A percentile compares a stretch with the other conserved stretches of the same genome.
phyloP scores from a whole-genome alignment of 2,888 invertebrate genomes.

The Apomyelois bistriatella region DNA sequence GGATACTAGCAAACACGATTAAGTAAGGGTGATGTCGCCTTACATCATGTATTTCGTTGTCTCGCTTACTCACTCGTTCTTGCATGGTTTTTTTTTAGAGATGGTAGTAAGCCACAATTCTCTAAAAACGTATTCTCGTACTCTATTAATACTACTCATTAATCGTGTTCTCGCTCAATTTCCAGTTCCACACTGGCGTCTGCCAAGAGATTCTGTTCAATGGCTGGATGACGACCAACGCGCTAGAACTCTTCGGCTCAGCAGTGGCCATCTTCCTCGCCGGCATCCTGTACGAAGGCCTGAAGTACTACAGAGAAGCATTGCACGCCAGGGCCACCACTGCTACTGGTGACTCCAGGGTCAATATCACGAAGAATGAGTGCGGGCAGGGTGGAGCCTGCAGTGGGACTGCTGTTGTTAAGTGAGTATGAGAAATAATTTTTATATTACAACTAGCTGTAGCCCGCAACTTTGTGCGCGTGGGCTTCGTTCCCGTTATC shows the following conservation, averaged over 20 bases:
- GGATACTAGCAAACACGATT: no score
- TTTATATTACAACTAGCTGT: no score
- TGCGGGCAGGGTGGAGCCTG: constrained; percentile 61
- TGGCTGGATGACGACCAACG: constrained; percentile 86
- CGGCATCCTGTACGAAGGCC: constrained; percentile 95
- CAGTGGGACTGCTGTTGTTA: constrained; percentile 57
- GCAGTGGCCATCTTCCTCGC: constrained; percentile 93
- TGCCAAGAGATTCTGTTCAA: constrained; percentile 89
- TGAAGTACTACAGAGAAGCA: constrained; percentile 88
- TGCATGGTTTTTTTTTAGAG: no score
- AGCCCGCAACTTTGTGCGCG: no score
- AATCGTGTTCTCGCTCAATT: no score
- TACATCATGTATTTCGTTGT: no score
- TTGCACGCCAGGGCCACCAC: constrained; percentile 51
- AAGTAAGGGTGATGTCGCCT: no score
- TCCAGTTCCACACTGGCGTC: constrained; percentile 89
- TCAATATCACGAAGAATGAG: constrained; percentile 73
- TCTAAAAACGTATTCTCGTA: no score
- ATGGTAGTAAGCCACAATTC: no score
- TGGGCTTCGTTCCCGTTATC: no score
- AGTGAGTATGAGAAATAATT: constrained; percentile 39
- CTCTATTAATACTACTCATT: no score
- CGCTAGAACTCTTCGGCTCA: constrained; percentile 90
- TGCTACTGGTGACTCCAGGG: constrained; percentile 56
- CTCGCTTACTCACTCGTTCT: no score